A percentile compares a stretch with the other conserved stretches of the same genome.
These are phyloP conservation scores for Somateria mollissima DNA, from an alignment of 2,797 vertebrate species.

Conservation along the genomic window DNA sequence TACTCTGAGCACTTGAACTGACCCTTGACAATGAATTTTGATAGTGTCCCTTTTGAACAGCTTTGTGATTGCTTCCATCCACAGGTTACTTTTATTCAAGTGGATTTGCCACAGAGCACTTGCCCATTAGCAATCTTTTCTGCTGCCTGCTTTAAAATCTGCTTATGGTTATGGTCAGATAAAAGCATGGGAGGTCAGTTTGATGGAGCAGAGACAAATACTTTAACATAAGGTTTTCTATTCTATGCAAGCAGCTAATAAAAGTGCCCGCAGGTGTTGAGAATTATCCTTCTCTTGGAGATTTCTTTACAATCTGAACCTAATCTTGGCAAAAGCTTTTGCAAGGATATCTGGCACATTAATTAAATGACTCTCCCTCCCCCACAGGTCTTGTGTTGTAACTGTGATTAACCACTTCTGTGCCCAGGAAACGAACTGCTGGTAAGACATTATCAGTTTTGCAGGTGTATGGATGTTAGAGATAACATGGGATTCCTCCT, in stretches of 20 bases:
- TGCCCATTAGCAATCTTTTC: constrained; percentile 30
- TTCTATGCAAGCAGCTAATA: constrained; percentile 64
- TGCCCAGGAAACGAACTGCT: constrained; percentile 33
- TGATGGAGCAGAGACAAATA: constrained; percentile 40
- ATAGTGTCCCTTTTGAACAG: not conserved
- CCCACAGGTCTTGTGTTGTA: constrained; percentile 34
- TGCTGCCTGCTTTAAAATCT: constrained; percentile 55
- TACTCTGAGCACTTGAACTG: not conserved
- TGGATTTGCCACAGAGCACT: constrained; percentile 37
- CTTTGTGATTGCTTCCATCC: constrained; percentile 53
- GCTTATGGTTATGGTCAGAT: constrained; percentile 66
- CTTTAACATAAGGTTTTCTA: constrained; percentile 64
- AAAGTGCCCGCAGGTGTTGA: constrained; percentile 70
- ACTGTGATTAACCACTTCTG: constrained; percentile 63
- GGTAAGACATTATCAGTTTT: constrained; percentile 46
- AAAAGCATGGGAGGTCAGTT: constrained; percentile 57
- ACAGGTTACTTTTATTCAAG: not conserved
- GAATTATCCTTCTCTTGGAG: constrained; percentile 67
- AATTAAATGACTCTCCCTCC: constrained; percentile 57
- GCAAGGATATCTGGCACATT: constrained; percentile 66
- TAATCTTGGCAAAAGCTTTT: constrained; percentile 72
- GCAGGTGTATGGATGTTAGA: constrained; percentile 59
- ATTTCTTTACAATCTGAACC: constrained; percentile 69
- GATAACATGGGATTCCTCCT: constrained; percentile 36
- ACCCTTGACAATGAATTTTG: not conserved